Percentiles rank a stretch among this genome's conserved stretches.
phyloP scores from a whole-genome alignment of 1,140 invertebrate species.

The Mylabris phalerata region DNA sequence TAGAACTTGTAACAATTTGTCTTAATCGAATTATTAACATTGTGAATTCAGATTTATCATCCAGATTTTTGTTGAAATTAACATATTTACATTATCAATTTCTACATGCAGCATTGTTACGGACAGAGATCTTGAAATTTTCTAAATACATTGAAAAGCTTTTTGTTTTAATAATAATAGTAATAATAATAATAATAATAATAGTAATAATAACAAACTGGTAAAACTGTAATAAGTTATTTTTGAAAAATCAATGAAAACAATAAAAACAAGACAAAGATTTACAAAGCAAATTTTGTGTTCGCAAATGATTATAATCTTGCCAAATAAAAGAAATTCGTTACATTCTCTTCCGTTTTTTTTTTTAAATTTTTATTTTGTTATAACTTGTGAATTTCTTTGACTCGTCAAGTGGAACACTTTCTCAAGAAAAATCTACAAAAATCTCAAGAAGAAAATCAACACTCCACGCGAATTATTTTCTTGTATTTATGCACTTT shows the following conservation, averaged over 20 bases:
- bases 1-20: background rate
- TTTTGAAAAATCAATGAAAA: background rate
- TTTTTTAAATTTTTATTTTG: no score
- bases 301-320: background rate
- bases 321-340: no score
- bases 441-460: no score
- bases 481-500: slow-evolving; percentile 5
- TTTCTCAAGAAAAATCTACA: no score
- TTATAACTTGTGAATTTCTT: no score
- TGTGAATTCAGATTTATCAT: background rate
- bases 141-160: slow-evolving; percentile 13
- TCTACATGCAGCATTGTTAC: slow-evolving; percentile 10
- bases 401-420: no score
- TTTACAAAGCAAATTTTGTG: slow-evolving; percentile 16
- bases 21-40: no score
- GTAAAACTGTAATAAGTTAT: background rate
- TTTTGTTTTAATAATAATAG: slow-evolving; percentile 4
- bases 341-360: no score
- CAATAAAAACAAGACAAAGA: background rate
- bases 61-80: background rate
- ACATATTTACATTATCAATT: slow-evolving; percentile 8
- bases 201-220: slow-evolving; percentile 6
- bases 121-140: slow-evolving; percentile 12
- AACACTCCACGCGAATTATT: background rate
- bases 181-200: slow-evolving; percentile 1